phyloP scores from a whole-genome alignment of 2,888 invertebrate species.

The Chrysodeixis includens region DNA sequence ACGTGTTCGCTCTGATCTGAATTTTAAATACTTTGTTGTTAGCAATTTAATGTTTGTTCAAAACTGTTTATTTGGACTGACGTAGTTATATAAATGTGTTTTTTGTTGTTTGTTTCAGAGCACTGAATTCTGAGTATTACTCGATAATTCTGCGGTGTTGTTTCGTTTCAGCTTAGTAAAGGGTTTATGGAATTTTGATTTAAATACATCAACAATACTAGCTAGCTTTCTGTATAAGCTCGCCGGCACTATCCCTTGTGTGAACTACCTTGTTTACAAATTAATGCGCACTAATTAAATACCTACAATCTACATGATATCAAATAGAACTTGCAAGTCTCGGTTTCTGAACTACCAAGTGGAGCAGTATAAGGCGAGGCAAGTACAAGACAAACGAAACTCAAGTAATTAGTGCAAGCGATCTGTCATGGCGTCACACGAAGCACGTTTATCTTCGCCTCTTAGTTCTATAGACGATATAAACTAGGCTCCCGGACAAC shows the following conservation, averaged over 20 bases:
- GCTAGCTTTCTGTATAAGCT: not conserved
- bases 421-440: slow-evolving; percentile 41
- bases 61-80: not conserved
- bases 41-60: not conserved
- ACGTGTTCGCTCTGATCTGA: slow-evolving; percentile 5
- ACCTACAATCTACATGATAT: slow-evolving; percentile 9
- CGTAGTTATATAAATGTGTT: not conserved
- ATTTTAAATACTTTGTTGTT: not conserved
- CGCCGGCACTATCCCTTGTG: not conserved
- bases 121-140: not conserved
- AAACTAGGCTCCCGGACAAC: slow-evolving; percentile 19
- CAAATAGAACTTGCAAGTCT: slow-evolving; percentile 34
- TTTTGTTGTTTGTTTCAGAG: not conserved
- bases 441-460: slow-evolving; percentile 47
- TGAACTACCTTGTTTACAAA: not conserved
- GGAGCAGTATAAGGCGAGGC: slow-evolving; percentile 33
- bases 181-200: not conserved
- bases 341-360: slow-evolving; percentile 43
- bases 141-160: not conserved
- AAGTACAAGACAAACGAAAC: slow-evolving; percentile 53
- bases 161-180: not conserved
- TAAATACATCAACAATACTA: not conserved
- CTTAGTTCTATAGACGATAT: slow-evolving; percentile 42
- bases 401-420: slow-evolving; percentile 53
- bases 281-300: slow-evolving; percentile 7